A percentile compares a stretch with the other conserved stretches of the same genome.
Evolutionary conservation across 2,888 invertebrate genomes (phyloP).

Genomic region (Xylota sylvarum): DNA sequence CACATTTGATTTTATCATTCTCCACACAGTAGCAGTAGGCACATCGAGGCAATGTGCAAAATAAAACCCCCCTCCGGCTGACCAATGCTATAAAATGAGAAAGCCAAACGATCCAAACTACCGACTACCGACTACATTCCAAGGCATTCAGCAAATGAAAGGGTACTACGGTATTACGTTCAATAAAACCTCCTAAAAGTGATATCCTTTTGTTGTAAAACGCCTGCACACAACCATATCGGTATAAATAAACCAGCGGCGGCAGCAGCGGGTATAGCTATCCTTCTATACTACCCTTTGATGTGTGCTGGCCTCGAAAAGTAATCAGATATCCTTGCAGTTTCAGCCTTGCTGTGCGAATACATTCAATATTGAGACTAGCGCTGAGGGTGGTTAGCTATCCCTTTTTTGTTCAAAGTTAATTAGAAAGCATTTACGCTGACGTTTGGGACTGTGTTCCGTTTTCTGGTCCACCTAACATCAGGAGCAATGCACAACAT

Average conservation of each 20-base stretch:
- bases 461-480: constrained; percentile 19
- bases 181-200: constrained; percentile 45
- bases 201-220: constrained; percentile 53
- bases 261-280: background rate
- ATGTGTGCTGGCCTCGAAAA: constrained; percentile 33
- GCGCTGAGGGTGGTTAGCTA: constrained; percentile 3
- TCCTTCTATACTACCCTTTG: constrained; percentile 17
- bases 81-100: constrained; percentile 56
- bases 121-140: constrained; percentile 7
- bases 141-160: constrained; percentile 21
- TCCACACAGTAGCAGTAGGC: constrained; percentile 15
- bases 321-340: constrained; percentile 43
- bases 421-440: constrained; percentile 59
- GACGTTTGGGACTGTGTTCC: constrained; percentile 20
- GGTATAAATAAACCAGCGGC: constrained; percentile 44
- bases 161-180: constrained; percentile 18
- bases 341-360: background rate
- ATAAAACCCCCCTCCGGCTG: constrained; percentile 16
- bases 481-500: constrained; percentile 25
- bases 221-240: constrained; percentile 28
- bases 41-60: constrained; percentile 21
- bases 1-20: constrained; percentile 60
- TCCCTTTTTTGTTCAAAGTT: constrained; percentile 34
- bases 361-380: constrained; percentile 7
- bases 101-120: constrained; percentile 49